Conservation (phyloP, 2,113 vertebrate genomes). For the Stigmatopora argus region DNA sequence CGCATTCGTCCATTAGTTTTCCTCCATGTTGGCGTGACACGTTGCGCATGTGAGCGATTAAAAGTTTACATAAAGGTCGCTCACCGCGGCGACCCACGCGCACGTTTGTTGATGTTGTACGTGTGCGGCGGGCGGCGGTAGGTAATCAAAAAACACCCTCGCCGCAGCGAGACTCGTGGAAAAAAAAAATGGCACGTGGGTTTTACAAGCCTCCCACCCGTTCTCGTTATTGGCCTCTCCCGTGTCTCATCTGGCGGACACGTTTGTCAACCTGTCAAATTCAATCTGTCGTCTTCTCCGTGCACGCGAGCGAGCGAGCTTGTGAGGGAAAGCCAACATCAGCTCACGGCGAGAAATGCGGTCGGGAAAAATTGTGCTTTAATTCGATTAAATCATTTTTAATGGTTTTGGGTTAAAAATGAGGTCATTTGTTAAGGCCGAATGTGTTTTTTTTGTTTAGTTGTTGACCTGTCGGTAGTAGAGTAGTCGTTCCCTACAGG, state of each 20-base stretch:
- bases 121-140: neutral
- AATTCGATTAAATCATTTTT: neutral
- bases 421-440: neutral
- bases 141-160: neutral
- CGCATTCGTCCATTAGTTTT: neutral
- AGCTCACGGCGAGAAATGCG: neutral
- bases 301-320: conserved; percentile 39
- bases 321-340: conserved; percentile 14
- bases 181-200: neutral
- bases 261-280: conserved; percentile 73
- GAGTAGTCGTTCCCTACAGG: too few relatives aligned
- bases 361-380: neutral
- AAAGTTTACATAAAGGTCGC: conserved; percentile 1
- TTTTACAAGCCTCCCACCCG: conserved; percentile 44
- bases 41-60: neutral
- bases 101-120: neutral
- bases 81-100: neutral
- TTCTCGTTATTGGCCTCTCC: conserved; percentile 26
- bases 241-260: conserved; percentile 65
- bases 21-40: neutral
- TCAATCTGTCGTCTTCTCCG: conserved; percentile 66
- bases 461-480: too few relatives aligned
- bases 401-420: neutral
- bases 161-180: neutral
- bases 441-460: neutral